A percentile compares a stretch with the other conserved stretches of the same genome.
These are phyloP conservation scores for Tinamus major DNA, from an alignment of 2,797 vertebrate species.

Conservation along the genomic window DNA sequence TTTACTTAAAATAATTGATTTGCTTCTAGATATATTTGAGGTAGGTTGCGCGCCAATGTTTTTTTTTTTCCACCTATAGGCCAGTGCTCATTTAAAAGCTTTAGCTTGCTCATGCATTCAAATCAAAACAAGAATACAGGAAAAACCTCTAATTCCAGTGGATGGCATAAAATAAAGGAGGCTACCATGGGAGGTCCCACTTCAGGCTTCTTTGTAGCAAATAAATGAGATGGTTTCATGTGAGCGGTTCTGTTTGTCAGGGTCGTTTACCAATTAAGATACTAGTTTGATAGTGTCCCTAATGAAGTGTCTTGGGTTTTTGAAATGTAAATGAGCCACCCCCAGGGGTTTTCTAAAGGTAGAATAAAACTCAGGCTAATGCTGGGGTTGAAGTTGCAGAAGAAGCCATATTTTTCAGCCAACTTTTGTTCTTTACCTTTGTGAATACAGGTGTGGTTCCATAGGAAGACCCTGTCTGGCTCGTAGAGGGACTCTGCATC, in stretches of 20 bases:
- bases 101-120: not conserved
- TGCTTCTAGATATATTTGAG: not conserved
- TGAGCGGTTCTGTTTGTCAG: not conserved
- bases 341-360: not conserved
- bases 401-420: not conserved
- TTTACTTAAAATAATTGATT: not conserved
- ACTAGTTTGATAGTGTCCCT: not conserved
- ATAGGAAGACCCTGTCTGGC: constrained; percentile 74
- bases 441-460: constrained; percentile 84
- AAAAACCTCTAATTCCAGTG: not conserved
- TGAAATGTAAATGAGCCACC: not conserved
- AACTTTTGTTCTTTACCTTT: constrained; percentile 80
- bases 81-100: not conserved
- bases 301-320: not conserved
- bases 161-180: not conserved
- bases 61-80: not conserved
- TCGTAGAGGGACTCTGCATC: constrained; percentile 82
- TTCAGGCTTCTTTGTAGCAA: constrained; percentile 13
- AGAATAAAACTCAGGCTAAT: not conserved
- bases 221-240: not conserved
- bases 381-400: not conserved
- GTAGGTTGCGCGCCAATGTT: not conserved
- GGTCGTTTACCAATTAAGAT: not conserved
- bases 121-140: not conserved
- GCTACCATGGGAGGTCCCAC: not conserved